Conservation (phyloP, 2,888 invertebrate species). For the Subacronicta megacephala region DNA sequence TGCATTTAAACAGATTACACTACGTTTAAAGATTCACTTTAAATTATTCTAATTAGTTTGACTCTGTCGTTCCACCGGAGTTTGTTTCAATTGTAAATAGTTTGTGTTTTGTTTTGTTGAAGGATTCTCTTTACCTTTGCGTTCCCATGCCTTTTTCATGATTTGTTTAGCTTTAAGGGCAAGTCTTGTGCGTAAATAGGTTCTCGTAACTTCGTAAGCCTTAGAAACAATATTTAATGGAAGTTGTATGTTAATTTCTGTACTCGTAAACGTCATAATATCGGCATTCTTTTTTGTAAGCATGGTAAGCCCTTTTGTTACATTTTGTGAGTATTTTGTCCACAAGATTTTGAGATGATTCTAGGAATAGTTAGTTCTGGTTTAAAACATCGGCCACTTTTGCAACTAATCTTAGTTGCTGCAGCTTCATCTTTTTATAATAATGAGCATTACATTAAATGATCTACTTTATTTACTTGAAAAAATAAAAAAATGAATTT, state of each 20-base stretch:
- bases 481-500: no score
- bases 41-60: constrained; percentile 75
- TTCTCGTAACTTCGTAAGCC: neutral
- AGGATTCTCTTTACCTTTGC: constrained; percentile 6
- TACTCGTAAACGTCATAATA: no score
- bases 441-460: no score
- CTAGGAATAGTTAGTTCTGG: no score
- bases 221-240: neutral
- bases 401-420: no score
- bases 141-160: constrained; percentile 5
- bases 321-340: no score
- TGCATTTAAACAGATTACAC: constrained; percentile 81
- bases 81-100: constrained; percentile 36
- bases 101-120: constrained; percentile 20
- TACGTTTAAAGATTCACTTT: constrained; percentile 61
- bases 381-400: no score
- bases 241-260: neutral
- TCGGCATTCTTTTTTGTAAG: no score
- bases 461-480: no score
- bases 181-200: neutral
- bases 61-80: constrained; percentile 25
- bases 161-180: neutral
- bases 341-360: no score
- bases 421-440: no score
- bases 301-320: no score